Evolutionary conservation across 2,113 vertebrate species (phyloP), one percentile per base, ranked within the genome.

Genomic region (Tragelaphus strepsiceros): DNA sequence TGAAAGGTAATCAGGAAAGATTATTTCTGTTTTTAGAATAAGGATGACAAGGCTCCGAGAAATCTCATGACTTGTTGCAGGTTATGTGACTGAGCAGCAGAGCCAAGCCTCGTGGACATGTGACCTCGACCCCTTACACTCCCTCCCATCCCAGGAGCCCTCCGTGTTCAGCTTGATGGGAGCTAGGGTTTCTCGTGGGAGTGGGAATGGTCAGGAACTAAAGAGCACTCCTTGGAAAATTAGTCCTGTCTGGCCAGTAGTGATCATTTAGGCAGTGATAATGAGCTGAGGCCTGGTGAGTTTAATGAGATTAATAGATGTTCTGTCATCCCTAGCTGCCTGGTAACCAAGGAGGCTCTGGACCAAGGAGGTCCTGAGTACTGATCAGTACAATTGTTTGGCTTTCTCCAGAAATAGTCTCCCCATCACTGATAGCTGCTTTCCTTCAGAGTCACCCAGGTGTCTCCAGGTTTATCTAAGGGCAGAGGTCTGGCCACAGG

Each of bases 301-400:
- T 98, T 98, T 98, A 99, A 98, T 99, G 98, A 98, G 98, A 98
- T 98, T 98, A 98, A 98, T 98, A 97, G 97, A 95, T 98, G 95
- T 97, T 97, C 96, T 97, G 97, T 98, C 97, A 98, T 98, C 97
- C 97, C 77, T 93, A 96, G 89, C 96, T 39, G 24, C 86, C 90
- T 97, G 89, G 97, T 98, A 98, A 98, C 98, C 94, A 98, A 98
- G 82, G 94, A 98, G 94, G 91, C 86, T 97, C 87, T 97, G 92
- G 88, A 97, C 96, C 97, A 96, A 83, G 91, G 97, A 97, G 97
- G 92, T 92, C 95, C 81, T 2, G 0, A 81, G 96, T 97, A 97
- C 96, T 98, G 97, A 98, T 98, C 85, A 88, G 0, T 96, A 96
- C 98, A 98, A 98, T 98, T 98, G 97, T 96, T 98, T 97, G 77